Base-by-base conservation (phyloP, 1,140 invertebrate species). In the Anoplophora glabripennis region DNA sequence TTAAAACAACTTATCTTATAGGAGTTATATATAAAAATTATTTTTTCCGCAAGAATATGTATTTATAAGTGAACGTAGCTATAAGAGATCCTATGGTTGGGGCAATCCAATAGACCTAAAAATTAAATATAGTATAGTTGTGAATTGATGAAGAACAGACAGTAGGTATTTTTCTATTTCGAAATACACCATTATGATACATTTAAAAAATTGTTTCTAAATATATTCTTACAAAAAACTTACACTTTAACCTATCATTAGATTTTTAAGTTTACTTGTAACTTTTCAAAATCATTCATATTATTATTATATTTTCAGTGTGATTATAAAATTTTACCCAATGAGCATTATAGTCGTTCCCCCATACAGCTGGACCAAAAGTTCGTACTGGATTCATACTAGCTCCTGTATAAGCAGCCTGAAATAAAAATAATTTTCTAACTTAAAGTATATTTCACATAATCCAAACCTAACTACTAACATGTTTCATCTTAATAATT, bases 351-450 rank as follows among this genome's bases (percentile, higher is more conserved):
- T 88, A 93, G 41, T 78, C 72, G 1, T 78, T 79, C 33, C 83
- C 84, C 72, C 89, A 84, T 7, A 91, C 61, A 0, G 88, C 89
- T 0, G 90, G 89, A 2, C 81, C 89, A 40, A 93, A 82, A 34
- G 85, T 85, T 64, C 89, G 81, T 0, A 88, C 89, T 0, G 90
- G 89, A 66, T 93, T 93, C 85, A 93, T 84, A 64, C 88, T 87
- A 47, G 85, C 86, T 0, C 89, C 88, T 1, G 89, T 90, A 63
- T 83, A 85, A 11, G 83, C 82, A 11, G 80, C 82, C 85, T 87
- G 56, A 61, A 72, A 67, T 58, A 15, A 34, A 12, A 28, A 28
- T 28, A 28, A 5, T 28, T 3, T 28, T 28, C 2, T 2, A 5
- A 3, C 5, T 28, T 28, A 3, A 2, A 2, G 21, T 28, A 3